Conservation (phyloP, 1,140 invertebrate species). For the Monochamus saltuarius region DNA sequence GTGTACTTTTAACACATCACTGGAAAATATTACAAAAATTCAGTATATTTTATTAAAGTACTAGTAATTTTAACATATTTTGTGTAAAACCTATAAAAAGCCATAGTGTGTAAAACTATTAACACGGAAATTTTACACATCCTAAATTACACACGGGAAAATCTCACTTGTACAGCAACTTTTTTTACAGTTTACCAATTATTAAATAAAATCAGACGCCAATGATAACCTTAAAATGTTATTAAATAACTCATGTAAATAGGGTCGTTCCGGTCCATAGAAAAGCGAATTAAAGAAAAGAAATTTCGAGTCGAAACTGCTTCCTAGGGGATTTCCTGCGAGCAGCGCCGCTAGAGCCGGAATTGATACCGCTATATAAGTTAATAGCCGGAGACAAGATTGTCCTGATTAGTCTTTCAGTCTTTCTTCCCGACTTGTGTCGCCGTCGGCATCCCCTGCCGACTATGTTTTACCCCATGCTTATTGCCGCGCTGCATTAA, state of each 20-base stretch:
- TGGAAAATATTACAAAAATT: too few relatives aligned
- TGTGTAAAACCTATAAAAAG: too few relatives aligned
- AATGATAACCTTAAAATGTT: slow-evolving; percentile 28
- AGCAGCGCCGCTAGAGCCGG: slow-evolving; percentile 29
- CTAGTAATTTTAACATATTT: too few relatives aligned
- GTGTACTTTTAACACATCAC: too few relatives aligned
- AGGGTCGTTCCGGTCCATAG: slow-evolving; percentile 30
- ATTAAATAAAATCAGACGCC: slow-evolving; percentile 1
- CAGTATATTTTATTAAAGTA: too few relatives aligned
- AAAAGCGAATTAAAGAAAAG: slow-evolving; percentile 38
- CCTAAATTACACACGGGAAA: too few relatives aligned
- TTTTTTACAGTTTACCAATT: too few relatives aligned
- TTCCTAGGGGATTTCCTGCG: slow-evolving; percentile 32
- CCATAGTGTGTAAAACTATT: too few relatives aligned
- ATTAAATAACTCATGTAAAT: slow-evolving; percentile 35
- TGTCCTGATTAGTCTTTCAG: slow-evolving; percentile 44
- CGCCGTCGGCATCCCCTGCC: neutral
- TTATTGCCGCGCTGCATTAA: slow-evolving; percentile 21
- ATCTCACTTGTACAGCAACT: too few relatives aligned
- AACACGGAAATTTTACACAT: too few relatives aligned
- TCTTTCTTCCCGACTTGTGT: slow-evolving; percentile 19
- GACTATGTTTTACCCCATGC: slow-evolving; percentile 5
- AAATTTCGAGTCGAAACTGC: slow-evolving; percentile 35
- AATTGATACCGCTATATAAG: slow-evolving; percentile 51
- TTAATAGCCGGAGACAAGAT: slow-evolving; percentile 50